phyloP scores from a whole-genome alignment of 2,113 vertebrate species.

The Melanostigma gelatinosum region DNA sequence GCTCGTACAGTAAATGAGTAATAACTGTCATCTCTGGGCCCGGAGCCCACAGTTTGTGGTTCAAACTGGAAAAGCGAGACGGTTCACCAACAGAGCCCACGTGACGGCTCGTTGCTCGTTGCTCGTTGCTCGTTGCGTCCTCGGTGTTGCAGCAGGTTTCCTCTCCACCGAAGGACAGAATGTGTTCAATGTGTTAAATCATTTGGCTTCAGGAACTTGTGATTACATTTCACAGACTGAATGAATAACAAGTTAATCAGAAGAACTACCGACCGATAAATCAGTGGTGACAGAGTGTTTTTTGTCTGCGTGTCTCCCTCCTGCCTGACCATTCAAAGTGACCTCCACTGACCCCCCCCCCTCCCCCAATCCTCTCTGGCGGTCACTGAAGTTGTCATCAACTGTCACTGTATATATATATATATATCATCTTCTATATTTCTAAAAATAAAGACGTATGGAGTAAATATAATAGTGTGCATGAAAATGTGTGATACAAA shows the following conservation, averaged over 20 bases:
- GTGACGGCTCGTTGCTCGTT: slow-evolving; percentile 51
- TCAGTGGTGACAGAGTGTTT: not conserved
- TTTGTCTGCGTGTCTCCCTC: not conserved
- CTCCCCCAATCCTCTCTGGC: not conserved
- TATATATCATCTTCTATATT: not conserved
- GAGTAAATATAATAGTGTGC: not conserved
- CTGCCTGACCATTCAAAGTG: slow-evolving; percentile 16
- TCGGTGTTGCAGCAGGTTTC: slow-evolving; percentile 19
- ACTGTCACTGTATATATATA: not conserved
- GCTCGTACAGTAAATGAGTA: slow-evolving; percentile 16
- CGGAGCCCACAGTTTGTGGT: slow-evolving; percentile 35
- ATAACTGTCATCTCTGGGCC: slow-evolving; percentile 55
- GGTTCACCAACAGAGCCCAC: slow-evolving; percentile 41
- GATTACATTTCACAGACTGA: not conserved
- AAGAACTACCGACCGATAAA: not conserved
- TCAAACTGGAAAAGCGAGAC: slow-evolving; percentile 39
- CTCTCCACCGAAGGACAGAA: slow-evolving; percentile 14
- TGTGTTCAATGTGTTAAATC: not conserved
- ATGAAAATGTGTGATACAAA: not conserved
- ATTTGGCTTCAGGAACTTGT: not conserved
- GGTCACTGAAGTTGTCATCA: not conserved
- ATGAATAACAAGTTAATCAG: not conserved
- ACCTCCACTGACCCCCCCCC: slow-evolving; percentile 15
- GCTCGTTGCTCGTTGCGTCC: slow-evolving; percentile 50
- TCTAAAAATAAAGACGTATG: not conserved